Conservation (phyloP, 2,888 invertebrate species). For the Heliconius charithonia region DNA sequence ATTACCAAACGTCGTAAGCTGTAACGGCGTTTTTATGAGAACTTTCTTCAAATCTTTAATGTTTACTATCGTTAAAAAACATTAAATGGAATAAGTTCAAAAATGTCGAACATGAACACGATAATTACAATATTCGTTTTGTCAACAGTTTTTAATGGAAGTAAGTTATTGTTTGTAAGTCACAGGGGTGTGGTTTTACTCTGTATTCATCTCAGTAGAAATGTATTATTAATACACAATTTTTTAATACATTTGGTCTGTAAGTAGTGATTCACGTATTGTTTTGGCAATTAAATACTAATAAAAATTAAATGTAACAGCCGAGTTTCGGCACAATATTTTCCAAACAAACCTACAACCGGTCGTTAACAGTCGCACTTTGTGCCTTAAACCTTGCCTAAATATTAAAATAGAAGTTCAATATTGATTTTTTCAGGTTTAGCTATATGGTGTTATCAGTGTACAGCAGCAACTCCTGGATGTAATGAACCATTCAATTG, state of each 20-base stretch:
- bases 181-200: constrained; percentile 46
- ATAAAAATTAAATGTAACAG: neutral
- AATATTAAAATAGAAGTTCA: neutral
- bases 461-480: constrained; percentile 94
- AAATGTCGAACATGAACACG: constrained; percentile 14
- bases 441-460: constrained; percentile 93
- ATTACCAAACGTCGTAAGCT: neutral
- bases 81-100: constrained; percentile 8
- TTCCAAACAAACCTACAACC: too few species aligned
- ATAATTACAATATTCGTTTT: constrained; percentile 11
- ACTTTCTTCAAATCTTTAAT: neutral
- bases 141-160: constrained; percentile 25
- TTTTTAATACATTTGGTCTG: neutral
- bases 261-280: neutral
- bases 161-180: constrained; percentile 23
- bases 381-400: too few species aligned
- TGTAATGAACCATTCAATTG: constrained; percentile 94
- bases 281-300: neutral
- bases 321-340: neutral
- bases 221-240: neutral
- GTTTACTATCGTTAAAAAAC: neutral
- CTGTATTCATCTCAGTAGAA: neutral
- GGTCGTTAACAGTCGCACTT: too few species aligned
- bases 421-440: constrained; percentile 67
- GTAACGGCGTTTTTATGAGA: constrained; percentile 2